Conservation (phyloP, 1,140 invertebrate species). For the Trachelipus rathkii region DNA sequence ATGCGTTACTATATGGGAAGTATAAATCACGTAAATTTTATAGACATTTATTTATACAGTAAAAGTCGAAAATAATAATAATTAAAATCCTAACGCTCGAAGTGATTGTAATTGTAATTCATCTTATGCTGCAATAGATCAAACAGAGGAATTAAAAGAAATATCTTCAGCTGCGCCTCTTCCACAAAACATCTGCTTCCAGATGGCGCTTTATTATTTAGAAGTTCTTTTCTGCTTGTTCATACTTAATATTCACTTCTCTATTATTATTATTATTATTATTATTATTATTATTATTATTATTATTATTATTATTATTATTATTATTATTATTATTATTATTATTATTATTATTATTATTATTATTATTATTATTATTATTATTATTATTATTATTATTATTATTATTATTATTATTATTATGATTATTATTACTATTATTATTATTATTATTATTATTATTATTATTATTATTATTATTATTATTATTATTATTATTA, state of each 20-base stretch:
- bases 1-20: no score
- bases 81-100: no score
- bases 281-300: slow-evolving; percentile 13
- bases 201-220: no score
- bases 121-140: no score
- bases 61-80: no score
- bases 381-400: slow-evolving; percentile 13
- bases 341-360: neutral
- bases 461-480: slow-evolving; percentile 13
- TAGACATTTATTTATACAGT: no score
- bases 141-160: no score
- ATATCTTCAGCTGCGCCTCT: no score
- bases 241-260: neutral
- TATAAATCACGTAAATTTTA: no score
- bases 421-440: slow-evolving; percentile 3
- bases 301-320: slow-evolving; percentile 15
- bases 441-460: slow-evolving; percentile 13
- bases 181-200: no score
- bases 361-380: slow-evolving; percentile 13
- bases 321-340: slow-evolving; percentile 15
- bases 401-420: slow-evolving; percentile 15
- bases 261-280: neutral
- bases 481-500: slow-evolving; percentile 13
- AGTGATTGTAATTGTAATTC: no score
- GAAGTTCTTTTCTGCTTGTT: no score